Conservation (phyloP, 2,888 invertebrate species). For the Pterobdella sp. region DNA sequence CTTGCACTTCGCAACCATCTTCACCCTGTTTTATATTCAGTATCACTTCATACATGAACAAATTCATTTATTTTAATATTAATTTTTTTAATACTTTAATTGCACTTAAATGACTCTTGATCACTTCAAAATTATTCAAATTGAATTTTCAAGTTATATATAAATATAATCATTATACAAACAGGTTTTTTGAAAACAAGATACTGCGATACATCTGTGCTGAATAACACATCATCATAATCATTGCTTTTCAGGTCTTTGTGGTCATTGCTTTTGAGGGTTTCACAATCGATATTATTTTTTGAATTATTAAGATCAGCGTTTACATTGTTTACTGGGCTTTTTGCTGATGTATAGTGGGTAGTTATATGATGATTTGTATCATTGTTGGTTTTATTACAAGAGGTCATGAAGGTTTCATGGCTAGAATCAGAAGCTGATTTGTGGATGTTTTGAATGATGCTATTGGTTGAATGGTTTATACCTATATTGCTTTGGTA, state of each 20-base stretch:
- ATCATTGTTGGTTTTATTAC: neutral
- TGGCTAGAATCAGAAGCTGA: neutral
- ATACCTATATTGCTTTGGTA: neutral
- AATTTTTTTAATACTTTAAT: neutral
- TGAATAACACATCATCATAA: slow-evolving; percentile 12
- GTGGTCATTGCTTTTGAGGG: neutral
- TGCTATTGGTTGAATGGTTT: neutral
- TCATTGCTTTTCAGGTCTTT: neutral
- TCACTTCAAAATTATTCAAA: neutral
- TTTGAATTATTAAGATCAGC: neutral
- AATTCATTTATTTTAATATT: neutral
- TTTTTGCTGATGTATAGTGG: no score
- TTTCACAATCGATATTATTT: neutral
- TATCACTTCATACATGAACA: neutral
- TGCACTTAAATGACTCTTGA: neutral
- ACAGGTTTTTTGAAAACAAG: slow-evolving; percentile 23
- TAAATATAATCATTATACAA: neutral
- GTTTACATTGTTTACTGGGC: neutral
- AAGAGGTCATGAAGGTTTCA: neutral
- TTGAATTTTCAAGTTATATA: neutral
- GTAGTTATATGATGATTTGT: neutral
- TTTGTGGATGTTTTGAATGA: neutral
- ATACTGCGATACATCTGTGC: neutral
- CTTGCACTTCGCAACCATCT: slow-evolving; percentile 63
- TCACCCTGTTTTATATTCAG: neutral